Evolutionary conservation across 2,888 invertebrate genomes (phyloP).

Genomic region (Ferrisia virgata): DNA sequence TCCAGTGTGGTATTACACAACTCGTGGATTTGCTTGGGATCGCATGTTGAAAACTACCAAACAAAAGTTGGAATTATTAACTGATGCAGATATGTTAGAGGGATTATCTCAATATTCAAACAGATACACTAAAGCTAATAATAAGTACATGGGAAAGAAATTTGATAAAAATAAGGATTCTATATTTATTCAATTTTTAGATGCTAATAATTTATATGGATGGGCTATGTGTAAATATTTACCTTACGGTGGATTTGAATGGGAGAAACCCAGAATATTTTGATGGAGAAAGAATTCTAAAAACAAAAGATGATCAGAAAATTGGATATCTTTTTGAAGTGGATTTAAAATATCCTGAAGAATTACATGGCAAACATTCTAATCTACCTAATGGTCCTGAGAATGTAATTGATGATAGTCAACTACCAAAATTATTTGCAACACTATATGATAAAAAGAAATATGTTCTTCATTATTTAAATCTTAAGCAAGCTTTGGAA

Average conservation of each 20-base stretch:
- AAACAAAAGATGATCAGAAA: slow-evolving; percentile 35
- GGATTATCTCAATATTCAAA: slow-evolving; percentile 36
- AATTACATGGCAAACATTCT: too few relatives aligned
- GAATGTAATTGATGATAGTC: too few relatives aligned
- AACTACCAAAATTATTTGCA: too few relatives aligned
- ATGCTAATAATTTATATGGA: slow-evolving; percentile 40
- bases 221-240: slow-evolving; percentile 39
- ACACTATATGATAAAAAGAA: too few relatives aligned
- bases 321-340: slow-evolving; percentile 38
- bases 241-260: slow-evolving; percentile 37
- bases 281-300: slow-evolving; percentile 31
- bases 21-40: slow-evolving; percentile 34
- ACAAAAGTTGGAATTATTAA: background rate
- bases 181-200: slow-evolving; percentile 39
- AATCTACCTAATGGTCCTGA: too few relatives aligned
- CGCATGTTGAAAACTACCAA: slow-evolving; percentile 2
- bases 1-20: slow-evolving; percentile 34
- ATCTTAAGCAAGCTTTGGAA: too few relatives aligned
- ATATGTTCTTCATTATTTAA: too few relatives aligned
- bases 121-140: background rate
- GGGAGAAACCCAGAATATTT: slow-evolving; percentile 38
- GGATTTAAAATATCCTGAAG: too few relatives aligned
- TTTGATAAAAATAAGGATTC: slow-evolving; percentile 27
- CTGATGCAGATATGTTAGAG: slow-evolving; percentile 20
- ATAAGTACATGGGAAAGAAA: slow-evolving; percentile 19